A percentile compares a stretch with the other conserved stretches of the same genome.
Conservation (phyloP, 2,888 invertebrate genomes). For the Mimachlamys varia region DNA sequence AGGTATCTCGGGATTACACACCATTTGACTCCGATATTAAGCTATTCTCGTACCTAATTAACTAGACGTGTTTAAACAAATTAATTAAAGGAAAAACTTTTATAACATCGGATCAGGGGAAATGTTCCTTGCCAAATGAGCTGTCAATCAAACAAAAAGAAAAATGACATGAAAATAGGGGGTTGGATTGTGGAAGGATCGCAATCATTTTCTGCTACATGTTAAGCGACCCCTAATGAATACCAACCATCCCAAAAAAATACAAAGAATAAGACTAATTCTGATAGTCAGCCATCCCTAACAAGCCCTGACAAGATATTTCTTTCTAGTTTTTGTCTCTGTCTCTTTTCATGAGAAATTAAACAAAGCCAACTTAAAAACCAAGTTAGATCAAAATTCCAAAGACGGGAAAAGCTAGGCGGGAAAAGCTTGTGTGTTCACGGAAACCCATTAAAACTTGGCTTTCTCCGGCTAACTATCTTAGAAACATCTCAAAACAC, state of each 20-base stretch:
- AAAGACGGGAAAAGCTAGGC: not conserved
- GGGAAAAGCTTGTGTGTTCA: not conserved
- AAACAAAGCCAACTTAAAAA: constrained; percentile 23
- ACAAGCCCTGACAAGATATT: constrained; percentile 30
- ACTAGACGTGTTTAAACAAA: constrained; percentile 31
- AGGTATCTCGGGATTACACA: constrained; percentile 17
- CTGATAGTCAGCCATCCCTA: not conserved
- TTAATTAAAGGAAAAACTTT: constrained; percentile 33
- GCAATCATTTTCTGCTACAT: constrained; percentile 31
- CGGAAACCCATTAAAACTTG: not conserved
- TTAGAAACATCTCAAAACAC: not conserved
- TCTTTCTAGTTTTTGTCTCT: constrained; percentile 7
- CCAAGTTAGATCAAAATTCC: constrained; percentile 18
- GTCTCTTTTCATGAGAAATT: constrained; percentile 29
- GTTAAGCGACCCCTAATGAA: constrained; percentile 9
- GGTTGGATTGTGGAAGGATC: constrained; percentile 14
- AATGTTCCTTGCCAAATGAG: constrained; percentile 20
- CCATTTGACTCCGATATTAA: constrained; percentile 20
- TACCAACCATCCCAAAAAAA: constrained; percentile 4
- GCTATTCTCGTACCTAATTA: constrained; percentile 34
- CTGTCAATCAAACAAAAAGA: constrained; percentile 23
- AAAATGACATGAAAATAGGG: constrained; percentile 30
- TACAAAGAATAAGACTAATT: constrained; percentile 24
- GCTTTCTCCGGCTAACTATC: not conserved
- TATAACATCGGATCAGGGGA: not conserved